Evolutionary conservation across 1,140 invertebrate genomes (phyloP), one percentile per base, ranked within the genome.

Genomic region (Scaptomyza graminum): DNA sequence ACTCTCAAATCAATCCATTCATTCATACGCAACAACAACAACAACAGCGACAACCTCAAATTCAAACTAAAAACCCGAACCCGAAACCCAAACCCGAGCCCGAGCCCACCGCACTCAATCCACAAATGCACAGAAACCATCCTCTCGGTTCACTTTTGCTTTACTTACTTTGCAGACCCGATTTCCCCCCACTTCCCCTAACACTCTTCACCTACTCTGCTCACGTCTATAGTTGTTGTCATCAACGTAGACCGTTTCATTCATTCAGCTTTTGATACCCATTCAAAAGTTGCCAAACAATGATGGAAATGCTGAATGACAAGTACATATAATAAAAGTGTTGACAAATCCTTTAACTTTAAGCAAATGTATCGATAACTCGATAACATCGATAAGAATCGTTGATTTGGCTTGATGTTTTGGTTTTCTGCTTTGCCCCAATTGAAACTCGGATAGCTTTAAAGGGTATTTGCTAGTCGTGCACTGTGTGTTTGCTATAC

Each of bases 1-100:
- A 69, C 71, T 69, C 34, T 59, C 46, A 25, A 22, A 37, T 44
- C 46, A 56, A 56, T 63, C 37, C 16, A 57, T 49, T 41, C 52
- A 44, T 56, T 41, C 52, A 44, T 56, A 13, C 47, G 31, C 31
- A 34, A 34, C 8, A 34, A 34, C 31, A 6, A 8, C 31, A 34
- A 34, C 31, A 5, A 6, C 25, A 28, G 5, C 25, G 5, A 5
- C 25, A 28, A 28, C 8, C 34, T 37, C 34, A 41, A 41, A n/a
- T 12, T n/a, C 37, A 41, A 34, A 34, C 7, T 9, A 8, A 8
- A 2, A 34, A 34, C 31, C 31, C 31, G 31, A 34, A 9, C 8
- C 31, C 31, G 7, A 22, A 34, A 8, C 8, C 31, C 31, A 6
- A 34, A 8, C 0, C 31, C 8, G 7, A 34, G 1, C 31, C 31